phyloP scores from a whole-genome alignment of 2,797 vertebrate species.

The Sebastes oblongus region DNA sequence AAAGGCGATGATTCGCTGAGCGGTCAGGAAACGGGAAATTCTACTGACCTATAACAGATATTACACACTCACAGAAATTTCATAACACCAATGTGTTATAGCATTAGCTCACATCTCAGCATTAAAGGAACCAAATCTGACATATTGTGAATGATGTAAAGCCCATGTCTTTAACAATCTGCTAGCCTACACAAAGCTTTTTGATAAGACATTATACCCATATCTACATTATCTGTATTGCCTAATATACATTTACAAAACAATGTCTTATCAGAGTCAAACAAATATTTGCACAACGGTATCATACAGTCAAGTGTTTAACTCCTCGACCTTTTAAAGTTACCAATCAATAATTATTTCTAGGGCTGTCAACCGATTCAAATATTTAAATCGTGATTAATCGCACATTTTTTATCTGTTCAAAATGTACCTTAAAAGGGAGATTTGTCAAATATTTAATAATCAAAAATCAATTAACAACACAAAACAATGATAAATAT shows the following conservation, averaged over 20 bases:
- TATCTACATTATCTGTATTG: not conserved
- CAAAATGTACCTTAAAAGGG: no score
- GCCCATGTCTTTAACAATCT: not conserved
- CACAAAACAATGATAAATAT: no score
- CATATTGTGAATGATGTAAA: not conserved
- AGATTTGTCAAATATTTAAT: no score
- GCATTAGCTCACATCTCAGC: not conserved
- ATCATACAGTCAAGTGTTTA: not conserved
- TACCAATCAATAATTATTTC: not conserved
- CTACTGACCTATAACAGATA: slow-evolving; percentile 2
- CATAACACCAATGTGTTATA: not conserved
- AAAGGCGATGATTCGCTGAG: slow-evolving; percentile 24
- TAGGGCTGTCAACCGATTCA: no score
- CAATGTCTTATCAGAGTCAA: not conserved
- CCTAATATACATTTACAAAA: not conserved
- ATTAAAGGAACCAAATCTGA: not conserved
- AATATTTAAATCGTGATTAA: no score
- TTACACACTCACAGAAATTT: not conserved
- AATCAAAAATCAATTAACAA: no score
- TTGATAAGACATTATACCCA: not conserved
- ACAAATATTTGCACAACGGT: not conserved
- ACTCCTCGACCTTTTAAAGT: not conserved
- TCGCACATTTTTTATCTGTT: no score
- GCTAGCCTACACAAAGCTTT: not conserved
- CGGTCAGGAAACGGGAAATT: slow-evolving; percentile 47